Evolutionary conservation across 2,888 invertebrate species (phyloP), one percentile per base, ranked within the genome.

Genomic region (Invenusta paracnida): DNA sequence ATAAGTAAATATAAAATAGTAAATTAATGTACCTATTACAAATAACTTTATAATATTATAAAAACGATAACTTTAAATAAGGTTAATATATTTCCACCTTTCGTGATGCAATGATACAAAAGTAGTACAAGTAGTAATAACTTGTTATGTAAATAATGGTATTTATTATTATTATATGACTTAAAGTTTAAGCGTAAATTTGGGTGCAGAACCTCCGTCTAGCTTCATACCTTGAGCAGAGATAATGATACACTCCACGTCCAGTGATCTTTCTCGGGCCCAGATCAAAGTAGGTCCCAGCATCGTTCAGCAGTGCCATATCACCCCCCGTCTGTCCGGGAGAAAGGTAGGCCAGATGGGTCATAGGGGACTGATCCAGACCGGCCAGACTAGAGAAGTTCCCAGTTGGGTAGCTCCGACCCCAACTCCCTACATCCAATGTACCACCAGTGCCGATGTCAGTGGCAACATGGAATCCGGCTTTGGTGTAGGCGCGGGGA

Each of bases 241-340:
- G 89, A 87, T 90, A 91, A 83, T 91, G 90, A 87, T 89, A 90
- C 0, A 89, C 89, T 0, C 90, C 90, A 0, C 87, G 30, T 48
- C 87, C 86, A 0, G 89, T 89, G 5, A 91, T 88, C 87, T 90
- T 88, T 11, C 89, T 85, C 0, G 90, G 89, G 0, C 89, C 90
- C 29, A 91, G 89, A 88, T 91, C 90, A 88, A 90, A 91, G 87
- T 91, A 91, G 17, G 91, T 90, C 13, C 90, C 90, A 11, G 91
- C 91, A 87, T 91, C 90, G 87, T 91, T 89, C 83, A 91, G 23
- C 0, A 86, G n/a, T 1, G 1, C 25, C 86, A 86, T 86, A 30
- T 48, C 87, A 13, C 87, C 81, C 29, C 83, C 25, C 48, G 25
- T 30, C 2, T 30, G 29, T 5, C 90, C 89, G 86, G 89, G 88